Base-by-base conservation (phyloP, 1,140 invertebrate species). In the Amphibalanus amphitrite region DNA sequence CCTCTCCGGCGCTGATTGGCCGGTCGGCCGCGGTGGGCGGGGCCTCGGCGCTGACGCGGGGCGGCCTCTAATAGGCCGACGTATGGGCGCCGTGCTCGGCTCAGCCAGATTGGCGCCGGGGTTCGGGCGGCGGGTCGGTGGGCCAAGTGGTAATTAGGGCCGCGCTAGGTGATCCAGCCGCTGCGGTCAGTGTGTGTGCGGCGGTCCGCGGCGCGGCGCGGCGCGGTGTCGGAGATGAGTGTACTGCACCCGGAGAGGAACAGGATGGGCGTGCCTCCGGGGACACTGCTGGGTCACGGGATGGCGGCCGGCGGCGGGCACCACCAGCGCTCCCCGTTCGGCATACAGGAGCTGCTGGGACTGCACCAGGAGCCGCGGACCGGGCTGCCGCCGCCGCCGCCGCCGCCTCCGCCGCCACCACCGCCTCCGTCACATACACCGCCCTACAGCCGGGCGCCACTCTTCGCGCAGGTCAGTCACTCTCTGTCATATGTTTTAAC, bases 311-410 rank as follows among this genome's bases (percentile, higher is more conserved):
- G 47, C 10, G 1, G 10, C 10, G 47, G 81, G 70, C 86, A 89
- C 84, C 90, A n/a, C n/a, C 90, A 93, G 81, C 84, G 91, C 75
- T 92, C 90, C 74, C 91, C 91, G 26, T 95, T 94, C 82, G 92
- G 90, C 74, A 94, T 94, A 78, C 91, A 95, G 80, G 91, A 95
- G 82, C 84, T 94, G 75, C 82, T 94, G 76, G 91, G 91, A 0
- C 81, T 94, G 59, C 87, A 88, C 68, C 74, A 73, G 20, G 86
- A 69, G 88, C 76, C 23, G 28, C 73, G 23, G 70, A 68, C 26
- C 68, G 68, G 15, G 47, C 20, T 38, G 33, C 47, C 13, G 47
- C 47, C 47, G 6, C 13, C 47, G 47, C 47, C 47, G 47, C 20
- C 47, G 20, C 20, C 20, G 47, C 47, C n/a, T n/a, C n/a, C n/a